phyloP scores from a whole-genome alignment of 2,888 invertebrate genomes.

The Epinotia bilunana region DNA sequence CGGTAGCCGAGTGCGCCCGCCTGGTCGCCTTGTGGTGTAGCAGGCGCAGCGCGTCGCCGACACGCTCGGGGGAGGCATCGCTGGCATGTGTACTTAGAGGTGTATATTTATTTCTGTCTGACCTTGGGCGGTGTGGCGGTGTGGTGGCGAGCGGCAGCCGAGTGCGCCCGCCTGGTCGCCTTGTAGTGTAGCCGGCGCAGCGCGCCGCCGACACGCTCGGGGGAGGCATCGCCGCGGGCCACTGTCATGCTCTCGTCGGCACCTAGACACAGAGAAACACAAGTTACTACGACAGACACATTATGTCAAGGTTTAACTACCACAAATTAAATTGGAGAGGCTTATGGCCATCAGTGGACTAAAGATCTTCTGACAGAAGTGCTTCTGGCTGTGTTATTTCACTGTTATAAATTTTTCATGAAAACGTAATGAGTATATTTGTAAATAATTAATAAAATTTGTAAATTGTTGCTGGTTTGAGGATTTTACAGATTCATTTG shows the following conservation, averaged over 20 bases:
- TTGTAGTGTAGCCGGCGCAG: conserved; percentile 87
- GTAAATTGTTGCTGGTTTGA: too few relatives aligned
- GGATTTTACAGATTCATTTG: too few relatives aligned
- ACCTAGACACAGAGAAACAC: conserved; percentile 59
- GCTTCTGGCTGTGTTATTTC: too few relatives aligned
- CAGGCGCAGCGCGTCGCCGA: conserved; percentile 83
- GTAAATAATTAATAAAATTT: too few relatives aligned
- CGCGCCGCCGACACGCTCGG: conserved; percentile 83
- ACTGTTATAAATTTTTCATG: background rate
- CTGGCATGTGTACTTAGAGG: too few relatives aligned
- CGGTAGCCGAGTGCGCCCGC: background rate
- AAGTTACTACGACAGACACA: background rate
- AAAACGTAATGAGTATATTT: too few relatives aligned
- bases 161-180: conserved; percentile 83
- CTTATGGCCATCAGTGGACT: too few relatives aligned
- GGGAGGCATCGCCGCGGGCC: conserved; percentile 76
- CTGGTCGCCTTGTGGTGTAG: conserved; percentile 1
- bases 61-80: conserved; percentile 75
- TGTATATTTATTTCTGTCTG: conserved; percentile 33
- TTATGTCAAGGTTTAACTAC: too few relatives aligned
- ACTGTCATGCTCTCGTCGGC: conserved; percentile 81
- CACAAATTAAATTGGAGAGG: too few relatives aligned
- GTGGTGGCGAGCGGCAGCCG: conserved; percentile 70
- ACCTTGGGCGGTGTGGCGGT: conserved; percentile 69
- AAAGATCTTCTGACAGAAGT: too few relatives aligned